Evolutionary conservation across 1,140 invertebrate species (phyloP).

Genomic region (Drosophila oshimai): DNA sequence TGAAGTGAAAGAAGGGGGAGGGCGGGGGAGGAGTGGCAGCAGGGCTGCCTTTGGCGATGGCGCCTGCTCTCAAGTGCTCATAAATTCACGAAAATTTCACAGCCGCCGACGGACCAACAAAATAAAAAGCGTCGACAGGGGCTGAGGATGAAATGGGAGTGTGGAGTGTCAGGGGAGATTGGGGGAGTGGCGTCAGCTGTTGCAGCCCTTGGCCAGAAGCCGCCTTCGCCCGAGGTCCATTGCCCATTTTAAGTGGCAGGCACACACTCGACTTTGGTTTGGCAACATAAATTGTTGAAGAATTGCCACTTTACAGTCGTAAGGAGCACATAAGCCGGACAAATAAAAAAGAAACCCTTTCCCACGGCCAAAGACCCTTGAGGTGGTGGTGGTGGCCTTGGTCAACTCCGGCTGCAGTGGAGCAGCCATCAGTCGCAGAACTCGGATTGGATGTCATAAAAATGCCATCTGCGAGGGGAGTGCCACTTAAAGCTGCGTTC

Average conservation of each 20-base stretch:
- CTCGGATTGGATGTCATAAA: slow-evolving; percentile 45
- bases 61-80: slow-evolving; percentile 78
- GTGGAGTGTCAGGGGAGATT: no score
- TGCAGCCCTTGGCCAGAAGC: slow-evolving; percentile 32
- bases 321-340: slow-evolving; percentile 74
- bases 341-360: slow-evolving; percentile 74
- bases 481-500: background rate
- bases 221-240: background rate
- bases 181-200: slow-evolving; percentile 58
- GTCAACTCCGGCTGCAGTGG: background rate
- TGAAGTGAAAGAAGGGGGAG: background rate
- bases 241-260: background rate
- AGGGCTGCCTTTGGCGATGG: slow-evolving; percentile 53
- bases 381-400: background rate
- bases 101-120: slow-evolving; percentile 69
- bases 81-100: slow-evolving; percentile 79
- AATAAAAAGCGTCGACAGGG: slow-evolving; percentile 50
- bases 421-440: slow-evolving; percentile 42
- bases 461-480: slow-evolving; percentile 25
- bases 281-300: slow-evolving; percentile 78
- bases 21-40: background rate
- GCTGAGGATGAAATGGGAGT: background rate
- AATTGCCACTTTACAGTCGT: slow-evolving; percentile 79
- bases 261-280: slow-evolving; percentile 65
- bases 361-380: slow-evolving; percentile 7